Base-by-base conservation (phyloP, 2,888 invertebrate genomes). In the Acleris literana region DNA sequence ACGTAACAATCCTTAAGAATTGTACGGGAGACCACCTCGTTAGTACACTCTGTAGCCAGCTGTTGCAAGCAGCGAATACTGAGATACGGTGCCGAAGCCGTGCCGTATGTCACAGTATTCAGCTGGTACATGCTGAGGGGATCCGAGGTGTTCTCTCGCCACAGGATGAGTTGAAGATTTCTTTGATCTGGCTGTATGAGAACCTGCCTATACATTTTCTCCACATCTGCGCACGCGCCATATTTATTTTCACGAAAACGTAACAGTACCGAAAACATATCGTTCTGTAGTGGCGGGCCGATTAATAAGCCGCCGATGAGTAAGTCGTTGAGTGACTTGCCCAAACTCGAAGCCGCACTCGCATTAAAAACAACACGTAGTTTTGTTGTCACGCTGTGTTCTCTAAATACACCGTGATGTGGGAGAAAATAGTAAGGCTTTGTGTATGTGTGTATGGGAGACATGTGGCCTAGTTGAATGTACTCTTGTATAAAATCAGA, bases 131-230 rank as follows among this genome's bases (percentile, higher is more conserved):
- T 49, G 3, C n/a, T 18, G 17, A 49, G 17, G 18, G 49, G 49
- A 1, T 49, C 49, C 16, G n/a, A 18, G 9, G 49, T 16, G 49
- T 49, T 49, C 17, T 49, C 49, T 18, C 18, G 49, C 49, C 49
- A 49, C 5, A 49, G 17, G 17, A 49, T 49, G 3, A 49, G 49
- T 18, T 49, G 17, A 18, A 18, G 18, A 3, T 49, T 49, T 4
- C 49, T n/a, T 17, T 49, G 18, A 17, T 49, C 49, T n/a, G 49
- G 49, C 49, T 49, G 49, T 49, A 49, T 49, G n/a, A 49, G 18
- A 18, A 18, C 18, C 18, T 49, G 49, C 17, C 49, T 5, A 3
- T 49, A 49, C 49, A 49, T 49, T 49, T 25, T 25, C 25, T 25
- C 25, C 25, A 25, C 25, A 25, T 25, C 25, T 25, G 25, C 25